A percentile compares a stretch with the other conserved stretches of the same genome.
phyloP scores from a whole-genome alignment of 1,140 invertebrate genomes.

The Drosophila athabasca region DNA sequence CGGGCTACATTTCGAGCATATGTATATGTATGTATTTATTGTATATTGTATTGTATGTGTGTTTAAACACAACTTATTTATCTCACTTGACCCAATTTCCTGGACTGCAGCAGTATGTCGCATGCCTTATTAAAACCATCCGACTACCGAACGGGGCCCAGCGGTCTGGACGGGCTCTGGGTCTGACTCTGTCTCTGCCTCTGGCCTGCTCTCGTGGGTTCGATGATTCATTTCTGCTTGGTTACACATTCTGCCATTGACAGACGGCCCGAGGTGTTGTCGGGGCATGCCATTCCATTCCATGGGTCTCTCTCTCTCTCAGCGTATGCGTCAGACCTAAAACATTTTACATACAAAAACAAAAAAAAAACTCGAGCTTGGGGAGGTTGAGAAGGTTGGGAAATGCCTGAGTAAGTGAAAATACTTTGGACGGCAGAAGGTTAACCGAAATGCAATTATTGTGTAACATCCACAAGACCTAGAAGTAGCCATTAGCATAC shows the following conservation, averaged over 20 bases:
- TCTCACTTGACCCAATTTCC: constrained; percentile 74
- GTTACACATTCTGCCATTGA: constrained; percentile 60
- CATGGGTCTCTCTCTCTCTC: constrained; percentile 1
- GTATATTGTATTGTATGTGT: constrained; percentile 14
- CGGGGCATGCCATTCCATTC: constrained; percentile 44
- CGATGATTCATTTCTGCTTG: constrained; percentile 65
- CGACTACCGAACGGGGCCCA: constrained; percentile 50
- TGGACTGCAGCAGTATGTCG: constrained; percentile 35
- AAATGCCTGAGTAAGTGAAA: constrained; percentile 41
- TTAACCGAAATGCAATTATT: constrained; percentile 3
- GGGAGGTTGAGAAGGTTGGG: constrained; percentile 36
- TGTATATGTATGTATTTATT: constrained; percentile 1
- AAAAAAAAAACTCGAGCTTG: constrained; percentile 30
- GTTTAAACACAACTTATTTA: constrained; percentile 63
- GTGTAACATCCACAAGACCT: constrained; percentile 19
- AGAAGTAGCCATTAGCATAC: constrained; percentile 4
- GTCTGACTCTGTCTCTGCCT: not conserved
- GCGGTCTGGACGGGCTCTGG: constrained; percentile 39
- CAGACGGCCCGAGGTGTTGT: constrained; percentile 33
- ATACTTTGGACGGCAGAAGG: constrained; percentile 25
- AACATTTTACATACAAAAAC: constrained; percentile 40
- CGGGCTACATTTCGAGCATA: constrained; percentile 25
- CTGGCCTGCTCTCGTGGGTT: constrained; percentile 1
- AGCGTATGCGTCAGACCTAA: constrained; percentile 64
- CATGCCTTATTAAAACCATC: constrained; percentile 69